Percentiles rank a stretch among this genome's conserved stretches.
These are phyloP conservation scores for Metalampra italica DNA, from an alignment of 2,888 invertebrate genomes.

Conservation along the genomic window DNA sequence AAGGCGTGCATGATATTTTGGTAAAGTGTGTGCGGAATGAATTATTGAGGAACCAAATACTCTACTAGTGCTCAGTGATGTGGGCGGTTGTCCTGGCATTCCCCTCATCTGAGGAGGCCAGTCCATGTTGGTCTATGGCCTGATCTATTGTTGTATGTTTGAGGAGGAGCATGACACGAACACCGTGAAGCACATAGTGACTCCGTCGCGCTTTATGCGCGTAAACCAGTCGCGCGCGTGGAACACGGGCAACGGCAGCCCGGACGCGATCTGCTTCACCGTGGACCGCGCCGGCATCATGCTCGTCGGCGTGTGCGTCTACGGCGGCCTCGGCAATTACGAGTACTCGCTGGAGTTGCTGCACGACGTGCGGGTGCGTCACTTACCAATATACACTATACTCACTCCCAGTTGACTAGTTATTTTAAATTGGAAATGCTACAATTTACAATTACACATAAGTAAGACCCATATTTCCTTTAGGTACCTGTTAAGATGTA, in stretches of 20 bases:
- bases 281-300: constrained; percentile 94
- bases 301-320: constrained; percentile 93
- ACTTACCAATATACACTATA: background rate
- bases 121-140: too few relatives aligned
- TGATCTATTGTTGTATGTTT: constrained; percentile 25
- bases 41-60: too few relatives aligned
- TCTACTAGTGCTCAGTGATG: too few relatives aligned
- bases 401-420: background rate
- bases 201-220: constrained; percentile 93
- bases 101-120: too few relatives aligned
- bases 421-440: too few relatives aligned
- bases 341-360: constrained; percentile 95
- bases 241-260: constrained; percentile 98
- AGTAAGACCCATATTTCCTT: too few relatives aligned
- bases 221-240: constrained; percentile 94
- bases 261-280: constrained; percentile 96
- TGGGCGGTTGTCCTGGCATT: too few relatives aligned
- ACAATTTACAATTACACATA: too few relatives aligned
- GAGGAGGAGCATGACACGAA: constrained; percentile 85
- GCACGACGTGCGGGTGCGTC: constrained; percentile 76
- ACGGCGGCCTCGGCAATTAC: constrained; percentile 92
- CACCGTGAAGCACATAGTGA: constrained; percentile 86
- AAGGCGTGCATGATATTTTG: too few relatives aligned
- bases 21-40: too few relatives aligned
- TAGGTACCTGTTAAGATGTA: too few relatives aligned